Evolutionary conservation across 2,113 vertebrate genomes (phyloP).

Genomic region (Lagopus leucura): DNA sequence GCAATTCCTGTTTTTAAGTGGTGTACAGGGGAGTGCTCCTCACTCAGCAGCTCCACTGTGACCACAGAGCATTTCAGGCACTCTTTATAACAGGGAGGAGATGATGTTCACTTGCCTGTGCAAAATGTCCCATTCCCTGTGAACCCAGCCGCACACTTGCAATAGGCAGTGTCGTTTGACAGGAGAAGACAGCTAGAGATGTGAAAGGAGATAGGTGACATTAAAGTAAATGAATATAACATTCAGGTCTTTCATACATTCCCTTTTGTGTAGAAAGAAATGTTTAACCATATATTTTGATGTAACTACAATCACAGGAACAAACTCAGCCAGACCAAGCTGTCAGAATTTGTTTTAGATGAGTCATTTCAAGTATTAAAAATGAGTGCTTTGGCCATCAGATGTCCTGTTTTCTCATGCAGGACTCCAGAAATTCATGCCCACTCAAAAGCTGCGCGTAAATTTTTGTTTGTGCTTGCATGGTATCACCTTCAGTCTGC

Average conservation of each 20-base stretch:
- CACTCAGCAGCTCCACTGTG: background rate
- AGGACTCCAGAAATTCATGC: background rate
- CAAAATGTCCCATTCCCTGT: slow-evolving; percentile 89
- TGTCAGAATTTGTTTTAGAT: background rate
- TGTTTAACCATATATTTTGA: background rate
- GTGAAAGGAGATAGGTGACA: background rate
- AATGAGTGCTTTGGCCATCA: background rate
- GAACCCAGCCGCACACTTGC: slow-evolving; percentile 89
- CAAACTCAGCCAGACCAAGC: accelerated
- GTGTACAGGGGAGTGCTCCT: background rate
- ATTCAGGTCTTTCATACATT: background rate
- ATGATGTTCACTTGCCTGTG: slow-evolving; percentile 77
- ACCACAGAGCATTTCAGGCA: background rate
- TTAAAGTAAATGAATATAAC: background rate
- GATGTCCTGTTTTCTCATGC: background rate
- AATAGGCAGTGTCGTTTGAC: slow-evolving; percentile 66
- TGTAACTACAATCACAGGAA: background rate
- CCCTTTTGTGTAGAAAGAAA: background rate
- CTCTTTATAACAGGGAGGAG: background rate
- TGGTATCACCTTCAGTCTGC: background rate
- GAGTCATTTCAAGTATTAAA: background rate
- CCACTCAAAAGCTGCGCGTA: background rate
- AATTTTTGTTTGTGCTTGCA: background rate
- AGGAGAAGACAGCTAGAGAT: slow-evolving; percentile 79
- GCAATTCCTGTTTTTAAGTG: background rate